These are phyloP conservation scores for Hypocryptadius cinnamomeus DNA, from an alignment of 2,113 vertebrate species.

Conservation along the genomic window DNA sequence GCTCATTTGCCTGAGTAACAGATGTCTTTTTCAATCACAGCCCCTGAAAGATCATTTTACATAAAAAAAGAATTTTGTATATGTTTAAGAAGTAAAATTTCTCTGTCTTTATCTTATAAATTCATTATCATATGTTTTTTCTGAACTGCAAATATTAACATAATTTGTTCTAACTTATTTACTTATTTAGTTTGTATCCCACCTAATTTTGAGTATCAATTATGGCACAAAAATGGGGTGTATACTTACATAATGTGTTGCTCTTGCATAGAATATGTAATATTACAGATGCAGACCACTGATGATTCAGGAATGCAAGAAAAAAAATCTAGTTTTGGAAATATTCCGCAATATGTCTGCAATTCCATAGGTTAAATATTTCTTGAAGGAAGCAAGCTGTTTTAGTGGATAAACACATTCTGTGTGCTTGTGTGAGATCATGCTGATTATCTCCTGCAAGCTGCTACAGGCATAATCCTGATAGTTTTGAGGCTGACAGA, in stretches of 20 bases:
- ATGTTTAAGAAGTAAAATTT: neutral
- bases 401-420: slow-evolving; percentile 10
- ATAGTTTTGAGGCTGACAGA: neutral
- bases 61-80: neutral
- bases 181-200: neutral
- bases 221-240: neutral
- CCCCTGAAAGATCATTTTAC: neutral
- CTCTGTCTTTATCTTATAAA: neutral
- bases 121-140: neutral
- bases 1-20: neutral
- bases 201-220: neutral
- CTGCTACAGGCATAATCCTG: neutral
- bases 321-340: neutral
- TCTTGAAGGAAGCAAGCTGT: neutral
- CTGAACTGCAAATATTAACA: neutral
- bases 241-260: neutral
- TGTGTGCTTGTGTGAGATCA: neutral
- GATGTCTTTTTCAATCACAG: neutral
- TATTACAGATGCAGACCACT: neutral
- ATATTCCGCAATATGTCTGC: neutral
- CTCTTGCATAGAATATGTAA: neutral
- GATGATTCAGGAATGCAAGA: neutral
- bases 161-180: neutral
- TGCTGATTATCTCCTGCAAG: neutral
- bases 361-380: neutral